These are phyloP conservation scores for Asteroscopus sphinx DNA, from an alignment of 2,888 invertebrate genomes.

Conservation along the genomic window DNA sequence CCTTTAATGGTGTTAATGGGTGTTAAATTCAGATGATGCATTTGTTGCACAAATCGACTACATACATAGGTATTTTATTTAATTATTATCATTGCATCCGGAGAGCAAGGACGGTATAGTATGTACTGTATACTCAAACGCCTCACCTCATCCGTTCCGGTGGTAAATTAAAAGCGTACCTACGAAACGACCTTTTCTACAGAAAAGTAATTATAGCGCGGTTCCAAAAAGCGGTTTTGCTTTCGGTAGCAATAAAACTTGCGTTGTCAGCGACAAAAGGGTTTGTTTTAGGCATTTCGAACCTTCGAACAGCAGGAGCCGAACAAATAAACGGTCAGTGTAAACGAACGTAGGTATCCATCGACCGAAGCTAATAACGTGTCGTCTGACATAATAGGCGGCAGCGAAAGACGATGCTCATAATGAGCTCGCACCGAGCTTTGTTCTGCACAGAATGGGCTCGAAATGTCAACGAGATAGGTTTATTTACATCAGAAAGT, in stretches of 20 bases:
- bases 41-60: too few species aligned
- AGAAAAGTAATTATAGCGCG: conserved; percentile 67
- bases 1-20: too few species aligned
- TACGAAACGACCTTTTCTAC: conserved; percentile 64
- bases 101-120: conserved; percentile 14
- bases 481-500: conserved; percentile 64
- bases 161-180: conserved; percentile 54
- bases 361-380: conserved; percentile 64
- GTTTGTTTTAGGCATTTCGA: conserved; percentile 64
- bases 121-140: conserved; percentile 36
- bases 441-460: conserved; percentile 55
- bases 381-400: conserved; percentile 58
- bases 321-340: conserved; percentile 63
- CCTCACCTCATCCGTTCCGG: conserved; percentile 56
- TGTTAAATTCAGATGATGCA: too few species aligned
- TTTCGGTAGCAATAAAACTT: conserved; percentile 84
- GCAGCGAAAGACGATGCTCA: conserved; percentile 58
- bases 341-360: conserved; percentile 51
- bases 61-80: too few species aligned
- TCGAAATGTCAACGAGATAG: conserved; percentile 59
- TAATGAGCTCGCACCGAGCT: conserved; percentile 60
- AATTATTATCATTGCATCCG: background rate
- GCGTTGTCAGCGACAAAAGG: conserved; percentile 73
- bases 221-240: conserved; percentile 67
- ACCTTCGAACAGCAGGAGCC: conserved; percentile 66